Percentiles rank a stretch among this genome's conserved stretches.
phyloP scores from a whole-genome alignment of 2,888 invertebrate species.

The Xylocampa areola region DNA sequence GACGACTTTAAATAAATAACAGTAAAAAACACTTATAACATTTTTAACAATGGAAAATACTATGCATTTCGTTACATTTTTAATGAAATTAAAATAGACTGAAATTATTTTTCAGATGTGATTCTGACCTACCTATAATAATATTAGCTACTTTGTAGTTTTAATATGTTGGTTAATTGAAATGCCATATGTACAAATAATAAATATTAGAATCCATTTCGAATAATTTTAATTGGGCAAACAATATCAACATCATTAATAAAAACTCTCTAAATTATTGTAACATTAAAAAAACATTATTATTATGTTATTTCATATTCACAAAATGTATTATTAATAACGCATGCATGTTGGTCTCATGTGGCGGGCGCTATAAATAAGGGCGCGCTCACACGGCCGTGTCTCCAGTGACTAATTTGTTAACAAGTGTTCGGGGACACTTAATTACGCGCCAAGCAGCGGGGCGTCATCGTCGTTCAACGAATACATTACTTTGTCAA shows the following conservation, averaged over 20 bases:
- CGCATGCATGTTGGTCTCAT: conserved; percentile 50
- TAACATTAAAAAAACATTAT: conserved; percentile 14
- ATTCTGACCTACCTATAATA: no score
- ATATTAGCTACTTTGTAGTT: no score
- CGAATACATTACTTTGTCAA: conserved; percentile 79
- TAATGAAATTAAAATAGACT: conserved; percentile 21
- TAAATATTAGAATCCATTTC: neutral
- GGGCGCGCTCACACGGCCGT: conserved; percentile 71
- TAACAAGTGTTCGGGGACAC: conserved; percentile 84
- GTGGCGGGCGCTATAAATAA: conserved; percentile 74
- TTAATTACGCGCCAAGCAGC: conserved; percentile 81
- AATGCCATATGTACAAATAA: no score
- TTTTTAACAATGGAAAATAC: conserved; percentile 66
- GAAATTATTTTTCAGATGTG: conserved; percentile 7
- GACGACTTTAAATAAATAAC: conserved; percentile 76
- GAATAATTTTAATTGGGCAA: conserved; percentile 3
- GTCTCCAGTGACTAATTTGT: conserved; percentile 84
- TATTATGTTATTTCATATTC: conserved; percentile 23
- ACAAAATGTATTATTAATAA: conserved; percentile 40
- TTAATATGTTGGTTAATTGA: no score
- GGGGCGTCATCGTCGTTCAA: conserved; percentile 81
- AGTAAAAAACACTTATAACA: conserved; percentile 68
- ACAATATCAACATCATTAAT: conserved; percentile 5
- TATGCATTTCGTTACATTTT: conserved; percentile 46
- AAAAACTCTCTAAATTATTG: conserved; percentile 20